Evolutionary conservation across 1,140 invertebrate species (phyloP).

Genomic region (Leptinotarsa lineolata): DNA sequence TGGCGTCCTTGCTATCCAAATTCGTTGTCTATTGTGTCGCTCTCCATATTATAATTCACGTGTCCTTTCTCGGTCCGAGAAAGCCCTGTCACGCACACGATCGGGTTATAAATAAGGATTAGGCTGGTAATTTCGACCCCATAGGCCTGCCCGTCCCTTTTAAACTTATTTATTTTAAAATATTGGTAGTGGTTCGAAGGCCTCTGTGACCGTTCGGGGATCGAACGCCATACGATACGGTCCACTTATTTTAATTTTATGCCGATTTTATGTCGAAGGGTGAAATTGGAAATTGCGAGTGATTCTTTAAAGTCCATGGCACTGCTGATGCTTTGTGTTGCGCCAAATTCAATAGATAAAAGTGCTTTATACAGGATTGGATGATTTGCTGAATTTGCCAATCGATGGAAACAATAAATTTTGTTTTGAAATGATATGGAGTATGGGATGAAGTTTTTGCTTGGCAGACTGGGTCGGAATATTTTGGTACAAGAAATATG

Average conservation of each 20-base stretch:
- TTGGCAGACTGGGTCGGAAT: no score
- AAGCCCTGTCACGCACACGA: conserved; percentile 16
- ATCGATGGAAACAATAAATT: not conserved
- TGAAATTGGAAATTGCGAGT: conserved; percentile 20
- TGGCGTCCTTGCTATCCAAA: not conserved
- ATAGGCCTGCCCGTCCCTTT: conserved; percentile 51
- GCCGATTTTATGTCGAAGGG: conserved; percentile 28
- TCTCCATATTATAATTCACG: conserved; percentile 3
- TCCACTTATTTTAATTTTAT: conserved; percentile 57
- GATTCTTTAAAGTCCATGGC: conserved; percentile 14
- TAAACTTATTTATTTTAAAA: conserved; percentile 57
- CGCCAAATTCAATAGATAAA: not conserved
- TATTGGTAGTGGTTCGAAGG: conserved; percentile 48
- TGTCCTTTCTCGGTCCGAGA: conserved; percentile 2
- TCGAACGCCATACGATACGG: conserved; percentile 48
- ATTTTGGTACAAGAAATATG: no score
- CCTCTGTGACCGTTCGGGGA: conserved; percentile 27
- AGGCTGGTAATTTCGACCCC: conserved; percentile 51
- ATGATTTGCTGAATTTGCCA: conserved; percentile 5
- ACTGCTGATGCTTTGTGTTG: not conserved
- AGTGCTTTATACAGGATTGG: conserved; percentile 15
- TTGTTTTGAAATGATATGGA: not conserved
- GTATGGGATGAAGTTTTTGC: no score
- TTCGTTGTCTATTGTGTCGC: not conserved
- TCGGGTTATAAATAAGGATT: conserved; percentile 55